Evolutionary conservation across 2,797 vertebrate genomes (phyloP), one percentile per base, ranked within the genome.

Genomic region (Microcaecilia unicolor): DNA sequence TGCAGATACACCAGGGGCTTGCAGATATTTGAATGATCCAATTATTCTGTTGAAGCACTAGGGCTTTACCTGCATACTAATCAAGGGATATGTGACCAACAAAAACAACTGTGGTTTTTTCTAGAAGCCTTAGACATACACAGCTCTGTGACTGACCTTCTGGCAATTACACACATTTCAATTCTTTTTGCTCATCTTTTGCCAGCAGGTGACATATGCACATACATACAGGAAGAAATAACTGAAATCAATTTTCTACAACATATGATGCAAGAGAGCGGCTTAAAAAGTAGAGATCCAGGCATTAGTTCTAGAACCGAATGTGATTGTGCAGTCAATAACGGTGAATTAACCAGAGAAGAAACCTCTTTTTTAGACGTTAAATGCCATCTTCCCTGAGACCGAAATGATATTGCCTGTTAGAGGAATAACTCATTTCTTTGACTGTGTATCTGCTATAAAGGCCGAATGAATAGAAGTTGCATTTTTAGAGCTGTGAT

Each of bases 21-120:
- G 63, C 73, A 63, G 74, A 78, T 83, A 81, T 81, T 72, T 48
- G 65, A 80, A 67, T 73, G 81, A 85, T 81, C 74, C 81, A 84
- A 83, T 83, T 83, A 83, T 78, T 80, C 67, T 72, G 71, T 64
- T 48, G 74, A 77, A 75, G 70, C 70, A 70, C 64, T 53, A 69
- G 55, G 38, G 37, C 70, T 62, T 66, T 56, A 74, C 73, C 80
- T 83, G 81, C 74, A 84, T 85, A 81, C 81, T 80, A 83, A 85
- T 84, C 41, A 13, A 30, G 24, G 50, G 48, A 45, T 67, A 48
- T 24, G 51, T 54, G 62, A 64, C 60, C 55, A 69, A 61, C n/a
- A n/a, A 65, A 65, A 73, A 56, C 64, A 56, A 18, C 36, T 41
- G 41, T 43, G 55, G 51, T 55, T n/a, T 76, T 69, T 74, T 73